Evolutionary conservation across 1,140 invertebrate genomes (phyloP).

Genomic region (Conopomorpha cramerella): DNA sequence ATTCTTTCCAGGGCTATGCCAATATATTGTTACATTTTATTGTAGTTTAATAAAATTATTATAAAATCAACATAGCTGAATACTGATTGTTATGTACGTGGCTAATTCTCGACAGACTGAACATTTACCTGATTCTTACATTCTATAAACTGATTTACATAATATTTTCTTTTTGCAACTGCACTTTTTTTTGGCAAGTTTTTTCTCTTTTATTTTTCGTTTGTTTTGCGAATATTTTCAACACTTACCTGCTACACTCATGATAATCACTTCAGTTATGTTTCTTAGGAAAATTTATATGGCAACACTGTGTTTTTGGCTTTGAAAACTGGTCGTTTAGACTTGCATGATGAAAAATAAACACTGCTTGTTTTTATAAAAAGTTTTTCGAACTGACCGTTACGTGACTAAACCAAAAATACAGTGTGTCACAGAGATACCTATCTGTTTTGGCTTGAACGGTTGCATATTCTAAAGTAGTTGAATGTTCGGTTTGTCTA

Average conservation of each 20-base stretch:
- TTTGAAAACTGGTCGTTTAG: conserved; percentile 4
- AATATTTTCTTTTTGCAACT: background rate
- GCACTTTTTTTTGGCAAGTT: conserved; percentile 6
- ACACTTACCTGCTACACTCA: conserved; percentile 33
- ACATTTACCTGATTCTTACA: too few species aligned
- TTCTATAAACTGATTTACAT: too few species aligned
- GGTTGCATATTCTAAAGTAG: conserved; percentile 38
- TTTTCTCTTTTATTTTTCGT: conserved; percentile 6
- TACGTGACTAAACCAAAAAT: conserved; percentile 14
- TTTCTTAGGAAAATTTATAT: conserved; percentile 14
- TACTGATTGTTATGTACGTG: conserved; percentile 53
- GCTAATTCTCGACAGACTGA: conserved; percentile 49
- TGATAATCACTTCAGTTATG: conserved; percentile 59
- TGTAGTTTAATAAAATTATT: too few species aligned
- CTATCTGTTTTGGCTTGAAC: conserved; percentile 12
- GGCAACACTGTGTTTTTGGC: conserved; percentile 29
- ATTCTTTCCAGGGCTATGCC: too few species aligned
- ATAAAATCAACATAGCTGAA: conserved; percentile 51
- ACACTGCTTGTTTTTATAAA: background rate
- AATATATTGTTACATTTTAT: too few species aligned
- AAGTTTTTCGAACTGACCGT: background rate
- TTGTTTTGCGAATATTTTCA: conserved; percentile 8
- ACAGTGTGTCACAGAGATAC: conserved; percentile 16
- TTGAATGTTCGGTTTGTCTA: conserved; percentile 53
- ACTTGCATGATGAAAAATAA: too few species aligned